phyloP scores from a whole-genome alignment of 2,888 invertebrate genomes.

The Ceraclea dissimilis region DNA sequence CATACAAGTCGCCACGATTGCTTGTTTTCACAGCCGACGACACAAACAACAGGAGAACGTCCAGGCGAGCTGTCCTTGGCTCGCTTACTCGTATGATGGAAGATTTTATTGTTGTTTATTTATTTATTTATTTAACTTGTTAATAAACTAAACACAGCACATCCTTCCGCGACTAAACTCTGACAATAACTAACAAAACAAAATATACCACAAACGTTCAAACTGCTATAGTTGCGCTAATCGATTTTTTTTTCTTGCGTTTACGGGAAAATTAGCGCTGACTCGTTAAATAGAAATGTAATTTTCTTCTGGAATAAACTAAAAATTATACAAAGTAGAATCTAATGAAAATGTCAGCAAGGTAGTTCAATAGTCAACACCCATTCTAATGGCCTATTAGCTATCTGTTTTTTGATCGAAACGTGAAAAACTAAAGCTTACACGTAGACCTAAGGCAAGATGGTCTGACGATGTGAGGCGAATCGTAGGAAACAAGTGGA shows the following conservation, averaged over 20 bases:
- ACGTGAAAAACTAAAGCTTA: no score
- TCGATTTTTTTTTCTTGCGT: neutral
- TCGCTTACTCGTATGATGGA: neutral
- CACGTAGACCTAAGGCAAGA: no score
- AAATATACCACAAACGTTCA: neutral
- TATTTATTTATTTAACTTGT: neutral
- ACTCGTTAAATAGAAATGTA: no score
- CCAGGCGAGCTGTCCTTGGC: neutral
- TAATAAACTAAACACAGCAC: neutral
- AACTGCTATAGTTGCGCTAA: neutral
- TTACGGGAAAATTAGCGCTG: neutral
- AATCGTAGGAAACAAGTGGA: no score
- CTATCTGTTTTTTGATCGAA: no score
- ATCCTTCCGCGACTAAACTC: neutral
- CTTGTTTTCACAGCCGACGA: constrained; percentile 5
- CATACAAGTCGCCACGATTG: constrained; percentile 59
- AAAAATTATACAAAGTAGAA: no score
- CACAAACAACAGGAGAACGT: neutral
- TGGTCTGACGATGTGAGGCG: no score
- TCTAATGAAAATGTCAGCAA: no score
- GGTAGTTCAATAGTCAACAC: no score
- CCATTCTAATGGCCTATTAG: no score
- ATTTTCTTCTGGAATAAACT: no score
- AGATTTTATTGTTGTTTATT: neutral
- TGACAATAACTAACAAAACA: neutral